Conservation (phyloP, 2,888 invertebrate genomes). For the Homarus gammarus region DNA sequence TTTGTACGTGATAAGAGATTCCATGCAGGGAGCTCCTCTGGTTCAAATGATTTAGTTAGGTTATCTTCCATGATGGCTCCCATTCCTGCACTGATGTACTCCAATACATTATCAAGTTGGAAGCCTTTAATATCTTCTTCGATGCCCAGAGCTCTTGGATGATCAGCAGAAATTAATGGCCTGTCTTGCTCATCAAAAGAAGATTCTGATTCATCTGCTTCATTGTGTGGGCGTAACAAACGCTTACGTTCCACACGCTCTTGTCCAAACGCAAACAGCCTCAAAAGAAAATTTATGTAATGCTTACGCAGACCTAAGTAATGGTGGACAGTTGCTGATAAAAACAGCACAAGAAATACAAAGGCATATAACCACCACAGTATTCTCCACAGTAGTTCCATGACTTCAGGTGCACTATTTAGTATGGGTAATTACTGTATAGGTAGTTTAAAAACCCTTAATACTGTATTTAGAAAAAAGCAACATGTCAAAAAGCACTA, state of each 20-base stretch:
- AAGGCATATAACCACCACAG: slow-evolving; percentile 55
- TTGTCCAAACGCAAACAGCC: slow-evolving; percentile 71
- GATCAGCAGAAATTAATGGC: slow-evolving; percentile 45
- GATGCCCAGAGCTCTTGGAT: slow-evolving; percentile 50
- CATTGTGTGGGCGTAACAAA: neutral
- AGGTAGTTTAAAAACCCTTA: neutral
- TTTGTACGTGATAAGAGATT: slow-evolving; percentile 97
- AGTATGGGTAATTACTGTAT: neutral
- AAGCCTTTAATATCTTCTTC: slow-evolving; percentile 58
- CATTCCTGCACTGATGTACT: slow-evolving; percentile 93
- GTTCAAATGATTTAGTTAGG: slow-evolving; percentile 97
- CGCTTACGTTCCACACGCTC: slow-evolving; percentile 55
- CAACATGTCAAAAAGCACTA: neutral
- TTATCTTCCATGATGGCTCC: slow-evolving; percentile 99
- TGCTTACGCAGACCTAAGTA: slow-evolving; percentile 54
- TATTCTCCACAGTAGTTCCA: slow-evolving; percentile 45
- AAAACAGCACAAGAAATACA: slow-evolving; percentile 65
- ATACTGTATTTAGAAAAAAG: neutral
- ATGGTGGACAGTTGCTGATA: slow-evolving; percentile 62
- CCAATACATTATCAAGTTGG: slow-evolving; percentile 81
- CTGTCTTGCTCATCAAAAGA: slow-evolving; percentile 17
- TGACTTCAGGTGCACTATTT: neutral
- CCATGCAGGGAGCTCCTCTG: slow-evolving; percentile 96
- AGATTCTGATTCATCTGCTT: slow-evolving; percentile 44
- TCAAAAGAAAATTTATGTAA: slow-evolving; percentile 64